Evolutionary conservation across 2,797 vertebrate species (phyloP).

Genomic region (Phalloptychus januarius): DNA sequence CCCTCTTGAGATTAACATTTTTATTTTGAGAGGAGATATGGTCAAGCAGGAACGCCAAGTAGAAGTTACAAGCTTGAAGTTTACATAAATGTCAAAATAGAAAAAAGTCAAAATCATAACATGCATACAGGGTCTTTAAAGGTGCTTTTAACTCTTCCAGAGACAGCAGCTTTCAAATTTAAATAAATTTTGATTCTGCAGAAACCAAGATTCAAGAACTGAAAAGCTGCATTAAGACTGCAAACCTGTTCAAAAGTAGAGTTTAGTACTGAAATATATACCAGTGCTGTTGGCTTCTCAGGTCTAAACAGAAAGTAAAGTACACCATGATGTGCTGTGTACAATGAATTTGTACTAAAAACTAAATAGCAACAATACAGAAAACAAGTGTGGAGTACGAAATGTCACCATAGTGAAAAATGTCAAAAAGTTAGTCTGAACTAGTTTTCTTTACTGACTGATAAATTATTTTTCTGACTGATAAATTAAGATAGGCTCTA

Average conservation of each 20-base stretch:
- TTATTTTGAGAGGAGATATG: not conserved
- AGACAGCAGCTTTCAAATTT: not conserved
- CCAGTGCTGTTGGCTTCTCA: not conserved
- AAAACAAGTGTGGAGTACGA: not conserved
- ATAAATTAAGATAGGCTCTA: not conserved
- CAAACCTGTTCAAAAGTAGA: not conserved
- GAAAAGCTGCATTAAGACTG: not conserved
- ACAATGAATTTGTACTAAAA: not conserved
- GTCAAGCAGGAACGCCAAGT: not conserved
- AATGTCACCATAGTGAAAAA: not conserved
- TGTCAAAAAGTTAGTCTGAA: not conserved
- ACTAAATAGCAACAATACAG: not conserved
- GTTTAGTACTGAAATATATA: not conserved
- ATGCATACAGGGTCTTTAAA: not conserved
- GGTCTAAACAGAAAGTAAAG: not conserved
- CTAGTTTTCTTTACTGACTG: not conserved
- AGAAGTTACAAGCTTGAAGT: not conserved
- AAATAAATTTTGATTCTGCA: not conserved
- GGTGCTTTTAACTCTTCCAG: not conserved
- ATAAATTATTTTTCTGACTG: not conserved
- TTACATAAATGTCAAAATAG: not conserved
- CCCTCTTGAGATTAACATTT: not conserved
- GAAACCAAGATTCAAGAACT: not conserved
- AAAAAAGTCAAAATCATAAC: not conserved
- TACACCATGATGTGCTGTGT: not conserved